Conservation (phyloP, 2,113 vertebrate genomes). For the Hepsetus odoe region DNA sequence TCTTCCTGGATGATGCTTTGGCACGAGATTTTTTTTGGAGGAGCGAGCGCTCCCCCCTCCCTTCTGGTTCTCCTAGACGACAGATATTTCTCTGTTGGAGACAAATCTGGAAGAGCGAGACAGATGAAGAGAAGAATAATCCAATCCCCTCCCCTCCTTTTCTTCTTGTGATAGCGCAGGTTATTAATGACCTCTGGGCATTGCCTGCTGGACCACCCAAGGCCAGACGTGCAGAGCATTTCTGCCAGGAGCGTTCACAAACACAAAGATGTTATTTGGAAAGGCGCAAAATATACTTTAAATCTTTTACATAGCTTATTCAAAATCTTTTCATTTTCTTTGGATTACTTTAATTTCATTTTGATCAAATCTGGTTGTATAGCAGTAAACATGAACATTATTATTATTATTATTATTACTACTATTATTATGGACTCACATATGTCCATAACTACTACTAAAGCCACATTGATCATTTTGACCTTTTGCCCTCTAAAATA, state of each 20-base stretch:
- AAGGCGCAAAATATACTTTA: background rate
- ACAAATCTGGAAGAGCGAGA: slow-evolving; percentile 34
- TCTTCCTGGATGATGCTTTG: too few relatives aligned
- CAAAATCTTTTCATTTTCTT: too few relatives aligned
- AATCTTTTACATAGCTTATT: too few relatives aligned
- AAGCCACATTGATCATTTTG: too few relatives aligned
- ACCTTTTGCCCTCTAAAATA: too few relatives aligned
- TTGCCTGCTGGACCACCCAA: slow-evolving; percentile 1
- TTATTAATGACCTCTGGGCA: slow-evolving; percentile 54
- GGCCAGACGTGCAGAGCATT: slow-evolving; percentile 40
- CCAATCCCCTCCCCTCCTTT: slow-evolving; percentile 28
- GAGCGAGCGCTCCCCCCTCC: background rate
- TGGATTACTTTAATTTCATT: too few relatives aligned
- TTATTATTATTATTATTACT: too few relatives aligned
- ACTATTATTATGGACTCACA: too few relatives aligned
- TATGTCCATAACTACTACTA: too few relatives aligned
- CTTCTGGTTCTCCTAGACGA: background rate
- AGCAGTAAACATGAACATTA: too few relatives aligned
- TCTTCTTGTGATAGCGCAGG: slow-evolving; percentile 30
- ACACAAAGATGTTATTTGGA: background rate
- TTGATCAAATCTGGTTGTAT: too few relatives aligned
- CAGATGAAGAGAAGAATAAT: slow-evolving; percentile 50
- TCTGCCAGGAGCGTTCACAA: background rate
- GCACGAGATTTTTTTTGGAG: background rate
- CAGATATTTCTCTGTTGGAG: background rate